Evolutionary conservation across 2,888 invertebrate species (phyloP), one percentile per base, ranked within the genome.

Genomic region (Loripinus fragilis): DNA sequence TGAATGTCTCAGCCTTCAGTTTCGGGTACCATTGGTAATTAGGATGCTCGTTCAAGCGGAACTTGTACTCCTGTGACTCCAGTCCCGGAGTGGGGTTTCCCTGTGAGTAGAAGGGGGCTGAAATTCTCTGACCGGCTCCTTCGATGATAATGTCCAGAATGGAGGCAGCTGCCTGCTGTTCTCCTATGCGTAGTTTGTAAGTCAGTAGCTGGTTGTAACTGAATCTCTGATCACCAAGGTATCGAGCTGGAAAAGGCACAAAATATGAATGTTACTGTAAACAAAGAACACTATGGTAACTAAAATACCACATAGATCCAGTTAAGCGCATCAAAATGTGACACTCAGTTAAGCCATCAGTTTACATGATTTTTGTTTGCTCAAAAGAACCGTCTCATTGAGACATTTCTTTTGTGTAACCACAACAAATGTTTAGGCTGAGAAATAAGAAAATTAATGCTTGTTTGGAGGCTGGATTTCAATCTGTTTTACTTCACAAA

Each of bases 1-100:
- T 97, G 92, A 98, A 99, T 68, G 97, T 97, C 72, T 97, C 95
- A 1, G 98, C 95, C 8, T 97, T 96, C 10, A 99, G 95, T 17
- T 96, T 95, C 0, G 99, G 99, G 77, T 97, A 96, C 99, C 99
- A 99, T 15, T 97, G 97, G 91, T 97, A 98, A 78, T 96, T 95
- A 0, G 96, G 95, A 93, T 98, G 96, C 92, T 99, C 99, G 92
- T 99, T 98, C 15, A 99, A 95, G 7, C 97, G 95, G 95, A 98
- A 99, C 73, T 94, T 95, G 93, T 96, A 98, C 72, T 96, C 94
- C 73, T 88, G 84, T 5, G 35, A 38, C 25, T 68, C 52, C 0
- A 89, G 60, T 0, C 94, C 85, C 0, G 99, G 99, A 76, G 97
- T 95, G 30, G 95, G 95, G 93, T 99, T 98, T 81, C 96, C 95